phyloP scores from a whole-genome alignment of 2,888 invertebrate genomes.

The Panzeria rudis region DNA sequence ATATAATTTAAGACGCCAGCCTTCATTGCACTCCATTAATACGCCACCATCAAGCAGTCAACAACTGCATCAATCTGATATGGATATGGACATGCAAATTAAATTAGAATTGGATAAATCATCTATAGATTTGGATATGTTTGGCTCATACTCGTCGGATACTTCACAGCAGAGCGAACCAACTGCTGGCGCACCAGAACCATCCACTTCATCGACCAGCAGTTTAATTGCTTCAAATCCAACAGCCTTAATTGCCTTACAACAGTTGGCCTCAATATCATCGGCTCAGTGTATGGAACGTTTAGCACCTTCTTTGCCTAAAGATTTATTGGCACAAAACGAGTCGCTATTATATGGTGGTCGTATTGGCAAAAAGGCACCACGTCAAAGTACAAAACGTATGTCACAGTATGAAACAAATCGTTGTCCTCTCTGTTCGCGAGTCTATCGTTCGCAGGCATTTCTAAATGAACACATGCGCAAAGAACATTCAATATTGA shows the following conservation, averaged over 20 bases:
- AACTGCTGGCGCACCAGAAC: constrained; percentile 15
- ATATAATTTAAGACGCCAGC: constrained; percentile 62
- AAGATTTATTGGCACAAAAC: constrained; percentile 77
- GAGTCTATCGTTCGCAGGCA: constrained; percentile 82
- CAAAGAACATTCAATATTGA: constrained; percentile 83
- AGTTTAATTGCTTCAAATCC: constrained; percentile 70
- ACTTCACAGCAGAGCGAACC: constrained; percentile 47
- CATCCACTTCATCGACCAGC: constrained; percentile 24
- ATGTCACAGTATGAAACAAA: constrained; percentile 79
- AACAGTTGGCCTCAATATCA: constrained; percentile 82
- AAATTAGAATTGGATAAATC: constrained; percentile 66
- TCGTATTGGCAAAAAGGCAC: constrained; percentile 74
- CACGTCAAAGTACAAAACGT: constrained; percentile 78
- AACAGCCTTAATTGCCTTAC: constrained; percentile 80
- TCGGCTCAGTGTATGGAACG: constrained; percentile 78
- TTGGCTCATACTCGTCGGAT: constrained; percentile 62
- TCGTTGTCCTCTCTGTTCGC: constrained; percentile 83
- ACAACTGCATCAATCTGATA: constrained; percentile 25
- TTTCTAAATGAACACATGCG: constrained; percentile 84
- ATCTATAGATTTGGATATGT: constrained; percentile 63
- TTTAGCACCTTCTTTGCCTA: constrained; percentile 78
- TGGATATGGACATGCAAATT: constrained; percentile 61
- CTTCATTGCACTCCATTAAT: constrained; percentile 34
- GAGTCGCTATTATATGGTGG: constrained; percentile 75
- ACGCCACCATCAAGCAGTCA: constrained; percentile 48